These are phyloP conservation scores for Aphidius gifuensis DNA, from an alignment of 1,140 invertebrate genomes.

Conservation along the genomic window DNA sequence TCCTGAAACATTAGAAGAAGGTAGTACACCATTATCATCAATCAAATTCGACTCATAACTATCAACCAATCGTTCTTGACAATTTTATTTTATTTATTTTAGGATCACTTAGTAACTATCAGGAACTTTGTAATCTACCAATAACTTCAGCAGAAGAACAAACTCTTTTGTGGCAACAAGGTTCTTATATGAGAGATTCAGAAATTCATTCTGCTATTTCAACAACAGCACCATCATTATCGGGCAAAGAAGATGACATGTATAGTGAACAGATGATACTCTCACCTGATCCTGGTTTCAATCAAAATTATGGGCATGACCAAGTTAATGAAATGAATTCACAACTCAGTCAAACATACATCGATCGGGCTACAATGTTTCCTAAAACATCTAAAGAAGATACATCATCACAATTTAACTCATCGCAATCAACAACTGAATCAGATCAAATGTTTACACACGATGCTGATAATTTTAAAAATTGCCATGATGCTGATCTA, in stretches of 20 bases:
- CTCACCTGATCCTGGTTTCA: constrained; percentile 85
- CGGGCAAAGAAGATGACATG: constrained; percentile 86
- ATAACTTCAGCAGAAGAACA: constrained; percentile 83
- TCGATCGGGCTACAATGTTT: constrained; percentile 97
- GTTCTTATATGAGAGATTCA: constrained; percentile 89
- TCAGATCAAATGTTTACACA: constrained; percentile 96
- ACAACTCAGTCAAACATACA: constrained; percentile 92
- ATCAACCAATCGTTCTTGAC: no score
- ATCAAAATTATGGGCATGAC: constrained; percentile 88
- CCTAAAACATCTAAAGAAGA: constrained; percentile 96
- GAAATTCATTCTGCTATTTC: constrained; percentile 94
- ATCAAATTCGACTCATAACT: constrained; percentile 40
- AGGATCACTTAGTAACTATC: constrained; percentile 84
- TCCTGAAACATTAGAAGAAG: constrained; percentile 94
- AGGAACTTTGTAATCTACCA: constrained; percentile 70
- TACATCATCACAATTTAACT: constrained; percentile 75
- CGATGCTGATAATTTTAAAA: constrained; percentile 98
- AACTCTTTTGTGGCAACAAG: constrained; percentile 93
- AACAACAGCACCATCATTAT: constrained; percentile 87
- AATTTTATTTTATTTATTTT: constrained; percentile 28
- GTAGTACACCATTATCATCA: constrained; percentile 93
- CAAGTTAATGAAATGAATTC: constrained; percentile 93
- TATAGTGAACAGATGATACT: constrained; percentile 85
- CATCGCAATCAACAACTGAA: constrained; percentile 90
- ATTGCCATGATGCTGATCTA: constrained; percentile 97